Evolutionary conservation across 1,140 invertebrate genomes (phyloP), one percentile per base, ranked within the genome.

Genomic region (Brevipalpus yothersi): DNA sequence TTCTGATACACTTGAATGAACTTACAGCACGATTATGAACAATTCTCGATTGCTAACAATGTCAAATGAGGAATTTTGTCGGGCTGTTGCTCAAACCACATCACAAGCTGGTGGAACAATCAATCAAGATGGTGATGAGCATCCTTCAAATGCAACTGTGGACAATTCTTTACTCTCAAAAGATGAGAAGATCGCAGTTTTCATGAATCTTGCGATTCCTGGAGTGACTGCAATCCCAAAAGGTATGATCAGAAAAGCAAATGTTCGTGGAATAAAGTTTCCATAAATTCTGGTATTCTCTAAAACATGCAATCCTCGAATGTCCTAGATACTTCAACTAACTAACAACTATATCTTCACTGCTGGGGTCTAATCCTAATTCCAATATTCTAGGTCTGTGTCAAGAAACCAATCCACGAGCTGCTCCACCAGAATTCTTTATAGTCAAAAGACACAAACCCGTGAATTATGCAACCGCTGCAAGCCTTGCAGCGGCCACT

Each of bases 131-230:
- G 13, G 12, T 54, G 31, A 31, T 41, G 41, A 61, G 39, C 53
- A 43, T 41, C 17, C 12, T 41, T 55, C 58, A 39, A 53, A 31
- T 39, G 40, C 43, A 13, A 19, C 9, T 51, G 49, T 13, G 9
- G 21, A 51, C n/a, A 64, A 58, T 41, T 40, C 60, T 31, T 57
- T 67, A 2, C 61, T 68, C 1, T 61, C 58, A 12, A 66, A 67
- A 59, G 62, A 62, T 39, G 67, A 68, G 43, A 65, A 66, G 15
- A 64, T 64, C 45, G 53, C 65, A 55, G 62, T 68, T 9, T 68
- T 68, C 59, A 68, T 68, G 66, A 68, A 68, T 47, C 59, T 68
- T 23, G 64, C 67, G 12, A 64, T 68, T 41, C 66, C 65, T n/a
- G 66, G 62, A 15, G 66, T 66, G n/a, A 59, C 63, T 10, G 54